Evolutionary conservation across 2,797 vertebrate genomes (phyloP), one percentile per base, ranked within the genome.

Genomic region (Merluccius polli): DNA sequence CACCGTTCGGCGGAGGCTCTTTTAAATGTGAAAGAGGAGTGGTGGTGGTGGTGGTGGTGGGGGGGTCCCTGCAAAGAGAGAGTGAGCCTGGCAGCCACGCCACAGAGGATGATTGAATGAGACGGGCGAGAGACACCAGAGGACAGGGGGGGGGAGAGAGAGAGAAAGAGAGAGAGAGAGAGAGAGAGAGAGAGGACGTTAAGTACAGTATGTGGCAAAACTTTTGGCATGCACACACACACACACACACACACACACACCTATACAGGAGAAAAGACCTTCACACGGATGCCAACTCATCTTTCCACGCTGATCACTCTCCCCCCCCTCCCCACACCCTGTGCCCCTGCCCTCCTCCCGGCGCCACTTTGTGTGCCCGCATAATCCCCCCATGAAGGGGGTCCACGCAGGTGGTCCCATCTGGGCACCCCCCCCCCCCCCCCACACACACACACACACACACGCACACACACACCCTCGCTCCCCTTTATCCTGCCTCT

Each of bases 361-460:
- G 74, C 85, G 73, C 77, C 27, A 81, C 91, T 93, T 92, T 93
- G 90, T 93, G 88, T 82, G 84, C 87, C 87, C 77, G 80, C 82
- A 91, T 94, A 93, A 94, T 94, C 92, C 92, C 87, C 77, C 75
- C 89, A 32, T 87, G 92, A 90, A 91, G 87, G 84, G 82, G 83
- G 78, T 52, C 93, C 73, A 91, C 73, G 87, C 93, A 94, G 93
- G 94, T 94, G 94, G 93, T 94, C 94, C 85, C 86, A 81, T 85
- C 87, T 79, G 29, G 32, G 67, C 27, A 69, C 27, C 74, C 81
- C 81, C 75, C 87, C 79, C 85, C 73, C 80, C 81, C 38, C 71
- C 75, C 70, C 48, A 15, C 36, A 38, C 36, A 38, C 36, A 38
- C 36, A 38, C 36, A 38, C 36, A 38, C 36, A 38, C 36, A 38